These are phyloP conservation scores for Halesus radiatus DNA, from an alignment of 1,140 invertebrate genomes.

Conservation along the genomic window DNA sequence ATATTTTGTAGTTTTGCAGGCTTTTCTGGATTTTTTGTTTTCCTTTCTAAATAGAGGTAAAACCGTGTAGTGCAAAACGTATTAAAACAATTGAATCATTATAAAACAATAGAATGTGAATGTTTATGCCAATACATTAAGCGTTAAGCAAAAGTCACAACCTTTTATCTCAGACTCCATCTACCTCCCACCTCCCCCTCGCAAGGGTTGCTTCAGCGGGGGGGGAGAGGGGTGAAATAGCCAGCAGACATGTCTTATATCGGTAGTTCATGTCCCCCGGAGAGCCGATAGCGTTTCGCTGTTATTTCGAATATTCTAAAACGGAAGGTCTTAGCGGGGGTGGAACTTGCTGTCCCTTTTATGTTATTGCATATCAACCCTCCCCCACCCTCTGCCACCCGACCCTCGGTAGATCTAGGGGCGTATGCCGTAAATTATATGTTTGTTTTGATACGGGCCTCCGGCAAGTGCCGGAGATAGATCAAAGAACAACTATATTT, in stretches of 20 bases:
- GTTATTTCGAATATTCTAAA: conserved; percentile 56
- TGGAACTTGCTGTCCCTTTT: conserved; percentile 47
- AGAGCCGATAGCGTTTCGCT: conserved; percentile 56
- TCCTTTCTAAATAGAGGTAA: no score
- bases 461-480: background rate
- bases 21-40: no score
- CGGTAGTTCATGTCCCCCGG: conserved; percentile 51
- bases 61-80: no score
- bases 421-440: conserved; percentile 13
- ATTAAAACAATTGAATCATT: no score
- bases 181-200: no score
- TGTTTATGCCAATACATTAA: no score
- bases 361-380: conserved; percentile 27
- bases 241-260: conserved; percentile 55
- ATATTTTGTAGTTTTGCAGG: no score
- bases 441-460: conserved; percentile 14
- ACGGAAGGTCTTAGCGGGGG: conserved; percentile 54
- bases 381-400: background rate
- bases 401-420: no score
- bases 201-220: background rate
- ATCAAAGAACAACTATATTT: no score
- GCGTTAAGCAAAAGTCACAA: no score
- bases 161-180: no score
- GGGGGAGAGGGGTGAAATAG: conserved; percentile 41
- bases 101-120: no score